Base-by-base conservation (phyloP, 2,113 vertebrate species). In the Narcine bancroftii region DNA sequence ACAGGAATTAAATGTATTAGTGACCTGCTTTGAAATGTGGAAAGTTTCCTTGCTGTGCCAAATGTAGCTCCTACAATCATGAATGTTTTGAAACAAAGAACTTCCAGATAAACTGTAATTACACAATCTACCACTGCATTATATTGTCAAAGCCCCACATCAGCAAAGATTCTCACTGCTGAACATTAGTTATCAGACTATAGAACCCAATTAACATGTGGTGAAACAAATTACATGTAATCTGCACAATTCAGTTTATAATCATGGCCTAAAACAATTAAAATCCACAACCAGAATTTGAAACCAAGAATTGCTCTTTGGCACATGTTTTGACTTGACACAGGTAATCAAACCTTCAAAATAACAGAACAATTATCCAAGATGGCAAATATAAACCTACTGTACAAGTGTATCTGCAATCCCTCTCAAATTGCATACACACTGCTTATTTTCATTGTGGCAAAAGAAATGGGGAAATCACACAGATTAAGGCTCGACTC, bases 241-340 rank as follows among this genome's bases (percentile, higher is more conserved):
- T 47, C 89, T 45, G 89, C 89, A 91, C 39, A 71, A 29, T 91
- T 47, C 47, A 69, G 39, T 4, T 45, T 45, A 47, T 91, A 91
- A 91, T 91, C 71, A 91, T 69, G 63, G 89, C 24, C 39, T 91
- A 69, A 91, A 91, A 91, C 89, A 91, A 91, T 91, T 69, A 91
- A 69, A 71, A 24, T 39, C 11, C 10, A 91, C 45, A 13, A 42
- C 26, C 26, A 36, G 65, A 69, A 69, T 69, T 10, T 69, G 24
- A 45, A 69, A 69, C 63, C 21, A 39, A 24, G 24, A 69, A 29
- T n/a, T 29, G 42, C 65, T 91, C 89, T 13, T 91, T 91, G 65
- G 29, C 15, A 36, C 47, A 21, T 33, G 42, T 69, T n/a, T 47
- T 69, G 65, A 71, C 29, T 24, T 17, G 29, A 69, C 89, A 69